Evolutionary conservation across 2,888 invertebrate genomes (phyloP).

Genomic region (Mesorhabditis belari): DNA sequence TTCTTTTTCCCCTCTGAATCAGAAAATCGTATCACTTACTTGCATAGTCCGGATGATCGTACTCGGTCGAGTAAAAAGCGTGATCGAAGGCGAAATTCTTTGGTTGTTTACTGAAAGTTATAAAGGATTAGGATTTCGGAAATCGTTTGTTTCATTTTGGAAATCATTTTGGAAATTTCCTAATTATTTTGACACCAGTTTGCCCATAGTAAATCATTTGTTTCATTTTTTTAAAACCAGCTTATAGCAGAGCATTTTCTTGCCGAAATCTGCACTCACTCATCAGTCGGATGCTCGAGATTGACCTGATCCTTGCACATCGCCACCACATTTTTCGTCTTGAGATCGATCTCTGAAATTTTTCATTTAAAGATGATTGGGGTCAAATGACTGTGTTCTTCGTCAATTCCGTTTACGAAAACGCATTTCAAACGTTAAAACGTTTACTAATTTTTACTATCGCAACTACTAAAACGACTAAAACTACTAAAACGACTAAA

Average conservation of each 20-base stretch:
- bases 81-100: conserved; percentile 91
- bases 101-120: conserved; percentile 53
- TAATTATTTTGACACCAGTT: conserved; percentile 1
- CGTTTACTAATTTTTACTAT: too few relatives aligned
- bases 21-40: conserved; percentile 6
- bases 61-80: conserved; percentile 79
- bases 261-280: too few relatives aligned
- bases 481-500: too few relatives aligned
- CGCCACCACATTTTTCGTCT: conserved; percentile 87
- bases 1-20: too few relatives aligned
- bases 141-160: conserved; percentile 1
- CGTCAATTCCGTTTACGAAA: too few relatives aligned
- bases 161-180: neutral
- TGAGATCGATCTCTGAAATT: conserved; percentile 85
- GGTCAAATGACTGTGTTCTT: too few relatives aligned
- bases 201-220: too few relatives aligned
- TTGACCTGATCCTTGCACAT: conserved; percentile 86
- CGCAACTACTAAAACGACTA: too few relatives aligned
- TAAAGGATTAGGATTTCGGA: conserved; percentile 1
- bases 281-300: conserved; percentile 68
- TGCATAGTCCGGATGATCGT: conserved; percentile 24
- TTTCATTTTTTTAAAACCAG: too few relatives aligned
- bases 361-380: too few relatives aligned
- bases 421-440: too few relatives aligned
- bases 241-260: too few relatives aligned